Conservation (phyloP, 2,888 invertebrate species). For the Apotomis betuletana region DNA sequence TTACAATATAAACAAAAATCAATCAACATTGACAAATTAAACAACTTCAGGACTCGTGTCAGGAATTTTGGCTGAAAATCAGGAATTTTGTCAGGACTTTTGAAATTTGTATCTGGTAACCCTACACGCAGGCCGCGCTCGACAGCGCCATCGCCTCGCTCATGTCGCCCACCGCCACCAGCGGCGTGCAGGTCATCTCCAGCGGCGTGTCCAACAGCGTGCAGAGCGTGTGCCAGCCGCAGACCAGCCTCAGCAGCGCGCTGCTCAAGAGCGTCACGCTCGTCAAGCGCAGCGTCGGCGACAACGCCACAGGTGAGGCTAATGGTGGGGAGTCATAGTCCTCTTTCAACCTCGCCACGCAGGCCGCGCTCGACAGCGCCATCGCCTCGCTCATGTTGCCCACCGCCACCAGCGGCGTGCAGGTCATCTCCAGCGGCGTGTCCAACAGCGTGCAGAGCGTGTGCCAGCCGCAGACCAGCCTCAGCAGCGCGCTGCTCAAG, state of each 20-base stretch:
- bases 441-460: constrained; percentile 59
- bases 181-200: constrained; percentile 76
- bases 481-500: constrained; percentile 57
- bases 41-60: no score
- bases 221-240: constrained; percentile 52
- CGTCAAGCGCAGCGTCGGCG: no score
- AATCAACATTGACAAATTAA: no score
- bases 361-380: constrained; percentile 47
- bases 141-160: constrained; percentile 60
- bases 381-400: constrained; percentile 53
- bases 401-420: constrained; percentile 73
- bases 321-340: no score
- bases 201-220: constrained; percentile 64
- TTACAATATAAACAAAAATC: no score
- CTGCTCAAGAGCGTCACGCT: constrained; percentile 45
- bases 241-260: constrained; percentile 58
- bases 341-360: no score
- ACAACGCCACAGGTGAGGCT: constrained; percentile 54
- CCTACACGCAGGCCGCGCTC: no score
- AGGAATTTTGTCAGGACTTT: no score
- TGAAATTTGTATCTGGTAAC: no score
- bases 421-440: constrained; percentile 70
- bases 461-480: constrained; percentile 53
- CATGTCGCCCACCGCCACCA: constrained; percentile 58
- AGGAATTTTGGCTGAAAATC: no score